Conservation (phyloP, 2,113 vertebrate genomes). For the Phrynosoma platyrhinos region DNA sequence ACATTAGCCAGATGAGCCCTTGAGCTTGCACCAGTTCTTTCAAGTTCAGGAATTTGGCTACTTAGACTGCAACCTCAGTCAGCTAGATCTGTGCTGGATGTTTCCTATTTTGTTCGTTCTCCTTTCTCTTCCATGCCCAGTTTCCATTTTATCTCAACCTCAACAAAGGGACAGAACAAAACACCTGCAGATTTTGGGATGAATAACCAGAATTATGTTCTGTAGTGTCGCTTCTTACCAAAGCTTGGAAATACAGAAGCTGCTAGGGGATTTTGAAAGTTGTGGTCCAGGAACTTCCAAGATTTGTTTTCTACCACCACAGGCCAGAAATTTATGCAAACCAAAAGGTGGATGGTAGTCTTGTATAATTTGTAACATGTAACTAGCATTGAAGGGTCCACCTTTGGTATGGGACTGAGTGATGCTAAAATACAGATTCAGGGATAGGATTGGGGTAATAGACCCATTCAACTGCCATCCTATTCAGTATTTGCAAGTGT, state of each 20-base stretch:
- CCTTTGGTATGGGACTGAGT: too few relatives aligned
- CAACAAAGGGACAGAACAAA: not conserved
- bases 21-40: not conserved
- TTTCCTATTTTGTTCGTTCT: not conserved
- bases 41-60: not conserved
- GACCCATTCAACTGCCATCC: too few relatives aligned
- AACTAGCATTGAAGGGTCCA: too few relatives aligned
- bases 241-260: too few relatives aligned
- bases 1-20: not conserved
- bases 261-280: too few relatives aligned
- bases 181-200: not conserved
- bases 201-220: not conserved
- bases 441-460: too few relatives aligned
- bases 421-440: too few relatives aligned
- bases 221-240: not conserved
- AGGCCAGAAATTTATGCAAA: not conserved
- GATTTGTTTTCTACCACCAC: not conserved
- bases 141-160: not conserved
- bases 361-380: not conserved
- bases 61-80: not conserved
- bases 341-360: not conserved
- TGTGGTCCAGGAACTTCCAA: too few relatives aligned
- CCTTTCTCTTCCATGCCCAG: too few relatives aligned
- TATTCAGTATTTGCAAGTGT: too few relatives aligned
- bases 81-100: not conserved